Conservation (phyloP, 1,140 invertebrate species). For the Drosophila pseudoobscura region DNA sequence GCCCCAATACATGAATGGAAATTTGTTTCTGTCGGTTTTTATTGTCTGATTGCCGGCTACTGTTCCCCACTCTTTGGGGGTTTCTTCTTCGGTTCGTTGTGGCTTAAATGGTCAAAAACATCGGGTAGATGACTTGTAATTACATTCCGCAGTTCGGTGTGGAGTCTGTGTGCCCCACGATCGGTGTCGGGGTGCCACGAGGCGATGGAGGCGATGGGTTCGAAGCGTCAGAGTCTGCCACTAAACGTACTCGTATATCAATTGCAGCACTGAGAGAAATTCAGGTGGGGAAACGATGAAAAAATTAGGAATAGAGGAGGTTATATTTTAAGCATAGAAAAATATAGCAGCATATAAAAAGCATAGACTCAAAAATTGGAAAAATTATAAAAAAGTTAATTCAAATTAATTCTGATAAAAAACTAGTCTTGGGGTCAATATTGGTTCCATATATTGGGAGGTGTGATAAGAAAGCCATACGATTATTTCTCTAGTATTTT, state of each 20-base stretch:
- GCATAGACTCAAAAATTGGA: no score
- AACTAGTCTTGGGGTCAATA: no score
- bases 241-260: slow-evolving; percentile 22
- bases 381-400: no score
- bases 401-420: no score
- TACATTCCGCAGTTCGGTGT: slow-evolving; percentile 42
- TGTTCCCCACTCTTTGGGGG: slow-evolving; percentile 27
- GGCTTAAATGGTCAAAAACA: slow-evolving; percentile 81
- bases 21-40: slow-evolving; percentile 67
- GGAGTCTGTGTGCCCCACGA: slow-evolving; percentile 15
- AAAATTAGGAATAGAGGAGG: no score
- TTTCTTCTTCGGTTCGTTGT: slow-evolving; percentile 32
- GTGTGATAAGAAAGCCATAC: no score
- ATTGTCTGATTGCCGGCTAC: slow-evolving; percentile 69
- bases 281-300: neutral
- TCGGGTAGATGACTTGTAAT: slow-evolving; percentile 79
- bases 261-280: slow-evolving; percentile 49
- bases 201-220: slow-evolving; percentile 4
- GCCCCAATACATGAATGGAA: slow-evolving; percentile 62
- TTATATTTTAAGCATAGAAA: neutral
- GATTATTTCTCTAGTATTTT: no score
- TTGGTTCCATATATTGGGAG: no score
- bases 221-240: no score
- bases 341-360: no score
- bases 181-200: slow-evolving; percentile 15